Percentiles rank a stretch among this genome's conserved stretches.
phyloP scores from a whole-genome alignment of 2,797 vertebrate genomes.

The Etheostoma perlongum region DNA sequence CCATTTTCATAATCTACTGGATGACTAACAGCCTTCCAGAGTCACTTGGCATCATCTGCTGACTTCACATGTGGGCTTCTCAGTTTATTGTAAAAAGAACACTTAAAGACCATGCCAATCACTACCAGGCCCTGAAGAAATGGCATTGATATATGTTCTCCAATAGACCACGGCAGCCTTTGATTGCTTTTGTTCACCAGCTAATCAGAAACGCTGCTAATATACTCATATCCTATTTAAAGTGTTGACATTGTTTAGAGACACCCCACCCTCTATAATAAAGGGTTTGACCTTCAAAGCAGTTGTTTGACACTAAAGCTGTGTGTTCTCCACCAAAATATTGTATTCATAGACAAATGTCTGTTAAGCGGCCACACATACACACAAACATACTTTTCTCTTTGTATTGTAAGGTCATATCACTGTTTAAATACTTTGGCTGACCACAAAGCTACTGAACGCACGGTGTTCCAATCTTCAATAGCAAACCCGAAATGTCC shows the following conservation, averaged over 20 bases:
- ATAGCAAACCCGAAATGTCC: conserved; percentile 1
- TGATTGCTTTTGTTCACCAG: conserved; percentile 47
- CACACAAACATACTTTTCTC: background rate
- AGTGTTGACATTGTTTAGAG: conserved; percentile 41
- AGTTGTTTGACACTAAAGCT: conserved; percentile 39
- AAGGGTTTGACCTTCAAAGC: conserved; percentile 32
- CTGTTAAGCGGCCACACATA: background rate
- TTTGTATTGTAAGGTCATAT: conserved; percentile 12
- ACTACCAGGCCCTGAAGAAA: conserved; percentile 13
- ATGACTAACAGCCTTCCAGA: conserved; percentile 42
- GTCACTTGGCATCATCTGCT: conserved; percentile 35
- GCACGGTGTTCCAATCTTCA: conserved; percentile 13
- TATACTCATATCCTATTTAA: conserved; percentile 28
- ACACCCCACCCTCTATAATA: conserved; percentile 43
- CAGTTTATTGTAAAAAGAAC: conserved; percentile 47
- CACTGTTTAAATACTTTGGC: conserved; percentile 44
- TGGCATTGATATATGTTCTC: conserved; percentile 28
- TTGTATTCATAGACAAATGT: conserved; percentile 20
- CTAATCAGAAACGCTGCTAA: conserved; percentile 49
- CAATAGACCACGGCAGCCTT: conserved; percentile 11
- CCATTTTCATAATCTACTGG: conserved; percentile 20
- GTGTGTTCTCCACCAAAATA: background rate
- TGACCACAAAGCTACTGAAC: conserved; percentile 32
- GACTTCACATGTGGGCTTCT: conserved; percentile 42
- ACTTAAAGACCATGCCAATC: conserved; percentile 47